These are phyloP conservation scores for Leptopilina myrica DNA, from an alignment of 2,888 invertebrate genomes.

Conservation along the genomic window DNA sequence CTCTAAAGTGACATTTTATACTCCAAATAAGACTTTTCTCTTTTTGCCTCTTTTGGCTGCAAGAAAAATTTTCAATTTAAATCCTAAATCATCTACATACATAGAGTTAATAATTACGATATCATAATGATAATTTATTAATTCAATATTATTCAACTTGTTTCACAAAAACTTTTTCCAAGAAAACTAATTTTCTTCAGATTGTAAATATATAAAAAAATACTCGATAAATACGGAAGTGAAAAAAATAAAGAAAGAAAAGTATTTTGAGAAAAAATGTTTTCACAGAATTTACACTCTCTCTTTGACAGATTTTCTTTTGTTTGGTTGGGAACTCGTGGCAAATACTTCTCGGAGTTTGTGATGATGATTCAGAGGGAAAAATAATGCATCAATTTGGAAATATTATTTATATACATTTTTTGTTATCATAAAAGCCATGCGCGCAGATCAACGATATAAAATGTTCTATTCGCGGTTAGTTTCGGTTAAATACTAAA, in stretches of 20 bases:
- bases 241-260: no score
- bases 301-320: neutral
- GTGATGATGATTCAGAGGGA: neutral
- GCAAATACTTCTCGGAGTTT: neutral
- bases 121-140: no score
- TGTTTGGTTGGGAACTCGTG: slow-evolving; percentile 5
- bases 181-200: neutral
- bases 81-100: no score
- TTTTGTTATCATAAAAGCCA: neutral
- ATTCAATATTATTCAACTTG: no score
- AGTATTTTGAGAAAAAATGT: no score
- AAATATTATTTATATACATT: slow-evolving; percentile 6
- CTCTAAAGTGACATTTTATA: neutral
- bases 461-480: slow-evolving; percentile 40
- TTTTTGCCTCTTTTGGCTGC: slow-evolving; percentile 17
- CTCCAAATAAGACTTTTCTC: slow-evolving; percentile 13
- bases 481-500: slow-evolving; percentile 44
- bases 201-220: neutral
- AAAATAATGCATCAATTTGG: slow-evolving; percentile 9
- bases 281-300: no score
- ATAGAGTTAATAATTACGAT: no score
- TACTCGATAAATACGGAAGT: neutral
- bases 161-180: no score
- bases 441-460: slow-evolving; percentile 22
- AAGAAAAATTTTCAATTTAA: slow-evolving; percentile 30